Conservation (phyloP, 2,888 invertebrate species). For the Eupithecia abbreviata region DNA sequence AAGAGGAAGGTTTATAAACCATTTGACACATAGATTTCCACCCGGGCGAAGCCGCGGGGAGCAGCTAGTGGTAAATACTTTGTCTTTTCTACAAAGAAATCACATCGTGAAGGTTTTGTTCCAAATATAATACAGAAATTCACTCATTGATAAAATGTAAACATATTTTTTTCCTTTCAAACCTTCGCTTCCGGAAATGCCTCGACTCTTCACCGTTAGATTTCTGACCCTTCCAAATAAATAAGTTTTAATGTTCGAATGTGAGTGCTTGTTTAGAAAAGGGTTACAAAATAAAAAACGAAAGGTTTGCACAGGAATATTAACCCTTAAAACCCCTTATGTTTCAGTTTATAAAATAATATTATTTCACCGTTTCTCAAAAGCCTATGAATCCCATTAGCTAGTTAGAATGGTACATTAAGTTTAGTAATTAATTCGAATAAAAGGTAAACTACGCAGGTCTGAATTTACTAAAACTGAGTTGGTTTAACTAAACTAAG, state of each 20-base stretch:
- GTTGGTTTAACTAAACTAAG: not conserved
- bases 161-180: slow-evolving; percentile 22
- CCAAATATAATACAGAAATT: slow-evolving; percentile 17
- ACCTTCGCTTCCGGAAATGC: slow-evolving; percentile 36
- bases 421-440: not conserved
- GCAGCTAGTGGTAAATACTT: too few species aligned
- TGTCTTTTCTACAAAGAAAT: not conserved
- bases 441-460: not conserved
- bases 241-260: slow-evolving; percentile 39
- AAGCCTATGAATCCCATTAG: not conserved
- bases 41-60: too few species aligned
- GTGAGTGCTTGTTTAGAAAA: slow-evolving; percentile 25
- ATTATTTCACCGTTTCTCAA: not conserved
- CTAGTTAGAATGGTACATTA: slow-evolving; percentile 1
- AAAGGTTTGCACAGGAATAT: slow-evolving; percentile 3
- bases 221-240: slow-evolving; percentile 45
- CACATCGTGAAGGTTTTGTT: not conserved
- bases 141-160: slow-evolving; percentile 34
- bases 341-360: not conserved
- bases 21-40: too few species aligned
- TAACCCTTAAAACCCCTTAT: not conserved
- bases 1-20: too few species aligned
- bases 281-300: slow-evolving; percentile 17
- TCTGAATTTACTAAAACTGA: not conserved
- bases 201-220: slow-evolving; percentile 41